Base-by-base conservation (phyloP, 2,797 vertebrate species). In the Sorex maritimensis region DNA sequence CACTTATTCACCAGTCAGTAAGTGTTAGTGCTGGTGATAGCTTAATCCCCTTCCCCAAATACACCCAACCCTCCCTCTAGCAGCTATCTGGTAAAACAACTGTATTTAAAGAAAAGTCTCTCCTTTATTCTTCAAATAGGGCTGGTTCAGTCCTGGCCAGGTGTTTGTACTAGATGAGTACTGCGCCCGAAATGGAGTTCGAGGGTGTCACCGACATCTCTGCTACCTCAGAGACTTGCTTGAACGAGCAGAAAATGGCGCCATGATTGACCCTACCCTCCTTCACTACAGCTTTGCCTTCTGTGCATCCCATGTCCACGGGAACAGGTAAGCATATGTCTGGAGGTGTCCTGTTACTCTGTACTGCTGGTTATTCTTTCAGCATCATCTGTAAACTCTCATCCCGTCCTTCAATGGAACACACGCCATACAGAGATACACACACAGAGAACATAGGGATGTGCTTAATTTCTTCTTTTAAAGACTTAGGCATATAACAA, bases 251-350 rank as follows among this genome's bases (percentile, higher is more conserved):
- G 99, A 99, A 98, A 99, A 99, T 0, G 99, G 99, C 91, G 99
- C 99, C 97, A 99, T 99, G 99, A 99, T 99, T n/a, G 99, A 99
- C 98, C 99, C 99, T 96, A 99, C 99, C n/a, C 99, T 99, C 93
- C 99, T 99, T 84, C 99, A 99, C 98, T 99, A 99, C 98, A 99
- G 99, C 98, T 99, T 99, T 84, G 99, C 99, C 97, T 99, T 99
- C 98, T 99, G 99, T 79, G 99, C 99, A 84, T 99, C 99, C 46
- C 99, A 99, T 46, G 99, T 99, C 95, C 99, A 99, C 26, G 99
- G 99, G 95, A 99, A 99, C 98, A 99, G 99, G 99, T 99, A 99
- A 97, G 97, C 84, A 73, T 80, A 85, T 69, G 14, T 91, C 94
- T 38, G 0, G 24, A 38, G 19, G 10, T 9, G 4, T 10, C 52